Conservation (phyloP, 1,140 invertebrate genomes). For the Helicoverpa armigera region DNA sequence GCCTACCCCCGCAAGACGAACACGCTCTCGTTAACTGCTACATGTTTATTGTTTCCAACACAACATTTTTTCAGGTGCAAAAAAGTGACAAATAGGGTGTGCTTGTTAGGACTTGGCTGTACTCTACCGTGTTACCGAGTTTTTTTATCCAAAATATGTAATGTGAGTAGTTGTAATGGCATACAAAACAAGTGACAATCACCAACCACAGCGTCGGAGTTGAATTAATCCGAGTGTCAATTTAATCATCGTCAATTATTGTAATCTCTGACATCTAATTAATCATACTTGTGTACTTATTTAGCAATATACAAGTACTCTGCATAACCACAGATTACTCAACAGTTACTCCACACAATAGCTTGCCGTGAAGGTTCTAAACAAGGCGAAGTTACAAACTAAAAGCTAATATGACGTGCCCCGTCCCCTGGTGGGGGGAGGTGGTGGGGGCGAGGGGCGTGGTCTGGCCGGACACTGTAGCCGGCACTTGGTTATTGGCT, state of each 20-base stretch:
- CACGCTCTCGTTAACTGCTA: neutral
- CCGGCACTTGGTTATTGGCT: constrained; percentile 40
- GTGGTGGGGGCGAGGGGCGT: constrained; percentile 19
- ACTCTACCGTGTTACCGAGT: neutral
- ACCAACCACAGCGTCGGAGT: too few relatives aligned
- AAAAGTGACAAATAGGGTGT: neutral
- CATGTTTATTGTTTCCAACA: constrained; percentile 18
- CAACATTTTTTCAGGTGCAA: too few relatives aligned
- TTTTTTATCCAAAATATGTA: too few relatives aligned
- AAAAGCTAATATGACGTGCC: constrained; percentile 13
- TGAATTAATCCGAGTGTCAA: too few relatives aligned
- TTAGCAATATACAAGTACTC: too few relatives aligned
- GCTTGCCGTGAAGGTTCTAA: neutral
- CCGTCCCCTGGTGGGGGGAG: neutral
- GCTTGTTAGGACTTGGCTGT: neutral
- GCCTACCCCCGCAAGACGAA: neutral
- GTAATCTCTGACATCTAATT: too few relatives aligned
- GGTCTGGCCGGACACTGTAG: constrained; percentile 45
- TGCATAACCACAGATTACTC: too few relatives aligned
- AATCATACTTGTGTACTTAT: too few relatives aligned
- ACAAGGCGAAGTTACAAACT: constrained; percentile 8
- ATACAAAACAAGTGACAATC: too few relatives aligned
- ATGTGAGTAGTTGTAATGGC: too few relatives aligned
- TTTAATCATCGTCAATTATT: too few relatives aligned
- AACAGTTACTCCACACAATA: neutral